Evolutionary conservation across 2,113 vertebrate species (phyloP).

Genomic region (Sorex fumeus): DNA sequence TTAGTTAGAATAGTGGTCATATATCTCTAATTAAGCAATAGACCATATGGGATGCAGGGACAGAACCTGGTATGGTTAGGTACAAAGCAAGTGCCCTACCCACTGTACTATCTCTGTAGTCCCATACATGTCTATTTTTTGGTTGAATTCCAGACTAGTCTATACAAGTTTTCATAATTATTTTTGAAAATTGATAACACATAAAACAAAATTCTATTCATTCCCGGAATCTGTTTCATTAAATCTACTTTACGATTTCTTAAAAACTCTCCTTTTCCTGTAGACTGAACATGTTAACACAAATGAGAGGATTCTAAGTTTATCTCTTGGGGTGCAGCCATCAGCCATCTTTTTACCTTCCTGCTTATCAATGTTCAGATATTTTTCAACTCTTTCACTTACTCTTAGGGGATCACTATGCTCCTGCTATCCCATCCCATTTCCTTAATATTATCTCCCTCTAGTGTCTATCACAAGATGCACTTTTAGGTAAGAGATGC

Average conservation of each 20-base stretch:
- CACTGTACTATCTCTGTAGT: too few relatives aligned
- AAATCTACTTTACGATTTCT: slow-evolving; percentile 30
- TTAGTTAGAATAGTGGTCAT: not conserved
- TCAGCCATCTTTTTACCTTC: not conserved
- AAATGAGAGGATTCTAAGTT: not conserved
- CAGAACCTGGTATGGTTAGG: too few relatives aligned
- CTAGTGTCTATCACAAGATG: not conserved
- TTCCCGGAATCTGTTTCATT: not conserved
- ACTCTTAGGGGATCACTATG: slow-evolving; percentile 1
- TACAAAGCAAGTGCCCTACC: too few relatives aligned
- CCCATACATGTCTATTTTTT: not conserved
- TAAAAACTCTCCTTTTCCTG: not conserved
- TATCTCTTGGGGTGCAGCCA: not conserved
- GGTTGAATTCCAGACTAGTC: not conserved
- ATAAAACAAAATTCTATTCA: slow-evolving; percentile 8
- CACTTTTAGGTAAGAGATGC: not conserved
- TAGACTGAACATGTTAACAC: not conserved
- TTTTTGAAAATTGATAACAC: not conserved
- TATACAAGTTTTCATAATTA: slow-evolving; percentile 31
- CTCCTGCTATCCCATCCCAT: not conserved
- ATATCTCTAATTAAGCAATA: too few relatives aligned
- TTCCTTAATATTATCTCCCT: slow-evolving; percentile 53
- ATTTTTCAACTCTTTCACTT: slow-evolving; percentile 1
- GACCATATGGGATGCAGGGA: too few relatives aligned
- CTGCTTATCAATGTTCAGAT: not conserved